Evolutionary conservation across 2,888 invertebrate species (phyloP), one percentile per base, ranked within the genome.

Genomic region (Willowsia nigromaculata): DNA sequence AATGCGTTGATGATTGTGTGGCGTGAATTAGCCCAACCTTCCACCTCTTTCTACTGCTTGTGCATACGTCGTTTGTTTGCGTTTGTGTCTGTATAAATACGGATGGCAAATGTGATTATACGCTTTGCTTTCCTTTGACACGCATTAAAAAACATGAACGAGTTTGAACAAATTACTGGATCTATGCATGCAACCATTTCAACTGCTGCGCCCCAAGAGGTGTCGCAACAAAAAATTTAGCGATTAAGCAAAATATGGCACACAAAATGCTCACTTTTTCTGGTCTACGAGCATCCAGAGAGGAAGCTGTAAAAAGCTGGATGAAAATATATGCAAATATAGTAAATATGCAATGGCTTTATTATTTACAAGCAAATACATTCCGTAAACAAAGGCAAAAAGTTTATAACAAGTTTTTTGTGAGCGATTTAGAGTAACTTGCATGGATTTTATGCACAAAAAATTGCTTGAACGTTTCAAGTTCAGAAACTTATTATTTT

Each of bases 1-100:
- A 86, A 80, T 78, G 78, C 53, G 43, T 68, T 86, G 80, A 86
- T 80, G 56, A 86, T 74, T 33, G 53, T 86, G 86, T 86, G 86
- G 86, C 80, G 86, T 86, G 86, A 86, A 86, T 86, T 65, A 78
- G 76, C 43, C 43, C 68, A 86, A 65, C 74, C 59, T 27, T 27
- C 76, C 65, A n/a, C n/a, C n/a, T n/a, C n/a, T n/a, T n/a, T n/a
- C n/a, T n/a, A n/a, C n/a, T n/a, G n/a, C n/a, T n/a, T n/a, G n/a
- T n/a, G n/a, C n/a, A n/a, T n/a, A n/a, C n/a, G n/a, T n/a, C n/a
- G n/a, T n/a, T n/a, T n/a, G n/a, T n/a, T n/a, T n/a, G n/a, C n/a
- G n/a, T n/a, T n/a, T n/a, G n/a, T n/a, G n/a, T 6, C 25, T 62
- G 62, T 13, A 50, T 40, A 30, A 18, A 18, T 62, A 15, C n/a